Evolutionary conservation across 1,140 invertebrate genomes (phyloP).

Genomic region (Leptestheria dahalacensis): DNA sequence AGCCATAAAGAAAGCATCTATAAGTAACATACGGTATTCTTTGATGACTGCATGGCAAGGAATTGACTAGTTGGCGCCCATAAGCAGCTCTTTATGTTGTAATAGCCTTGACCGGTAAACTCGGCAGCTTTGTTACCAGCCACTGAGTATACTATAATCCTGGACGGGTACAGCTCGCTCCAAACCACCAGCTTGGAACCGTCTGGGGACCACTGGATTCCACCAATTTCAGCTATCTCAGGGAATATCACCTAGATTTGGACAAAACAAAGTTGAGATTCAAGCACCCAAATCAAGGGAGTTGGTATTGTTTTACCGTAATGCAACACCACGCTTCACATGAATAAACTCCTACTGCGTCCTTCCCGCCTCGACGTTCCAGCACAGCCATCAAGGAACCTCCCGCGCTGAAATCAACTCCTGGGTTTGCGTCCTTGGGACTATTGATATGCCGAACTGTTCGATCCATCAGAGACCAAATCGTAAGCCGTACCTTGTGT

Average conservation of each 20-base stretch:
- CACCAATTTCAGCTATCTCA: neutral
- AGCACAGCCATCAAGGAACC: neutral
- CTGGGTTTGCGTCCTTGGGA: constrained; percentile 1
- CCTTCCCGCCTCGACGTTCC: neutral
- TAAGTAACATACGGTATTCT: neutral
- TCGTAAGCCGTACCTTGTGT: neutral
- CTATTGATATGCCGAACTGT: constrained; percentile 3
- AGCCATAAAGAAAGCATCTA: neutral
- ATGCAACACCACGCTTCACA: neutral
- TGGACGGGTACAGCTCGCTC: neutral
- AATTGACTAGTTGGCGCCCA: constrained; percentile 2
- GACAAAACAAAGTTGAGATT: too few species aligned
- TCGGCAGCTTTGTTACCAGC: neutral
- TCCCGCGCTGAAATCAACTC: constrained; percentile 3
- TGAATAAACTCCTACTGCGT: neutral
- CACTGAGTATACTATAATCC: neutral
- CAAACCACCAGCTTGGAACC: neutral
- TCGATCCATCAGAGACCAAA: constrained; percentile 4
- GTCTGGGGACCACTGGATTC: constrained; percentile 8
- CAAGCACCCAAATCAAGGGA: too few species aligned
- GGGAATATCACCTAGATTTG: neutral
- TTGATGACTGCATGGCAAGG: neutral
- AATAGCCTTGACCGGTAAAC: neutral
- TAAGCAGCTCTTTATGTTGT: neutral
- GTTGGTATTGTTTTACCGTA: too few species aligned